A percentile compares a stretch with the other conserved stretches of the same genome.
Evolutionary conservation across 2,797 vertebrate genomes (phyloP).

Genomic region (Fistularia commersonii): DNA sequence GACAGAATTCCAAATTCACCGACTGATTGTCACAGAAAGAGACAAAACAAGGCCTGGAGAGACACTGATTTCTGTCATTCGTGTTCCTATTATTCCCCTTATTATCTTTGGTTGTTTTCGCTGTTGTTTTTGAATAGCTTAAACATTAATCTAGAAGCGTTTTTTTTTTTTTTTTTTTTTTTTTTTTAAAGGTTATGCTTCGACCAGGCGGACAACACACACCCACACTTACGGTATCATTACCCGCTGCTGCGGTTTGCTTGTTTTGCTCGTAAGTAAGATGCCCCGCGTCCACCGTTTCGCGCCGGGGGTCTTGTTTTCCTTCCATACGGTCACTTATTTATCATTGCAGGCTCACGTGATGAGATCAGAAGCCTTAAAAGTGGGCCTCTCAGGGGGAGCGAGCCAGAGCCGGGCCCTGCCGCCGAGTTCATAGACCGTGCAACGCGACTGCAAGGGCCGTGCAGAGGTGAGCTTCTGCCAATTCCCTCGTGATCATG

Average conservation of each 20-base stretch:
- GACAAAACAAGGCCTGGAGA: not conserved
- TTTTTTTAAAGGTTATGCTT: no score
- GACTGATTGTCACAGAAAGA: not conserved
- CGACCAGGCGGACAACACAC: no score
- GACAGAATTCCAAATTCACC: not conserved
- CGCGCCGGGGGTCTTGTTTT: not conserved
- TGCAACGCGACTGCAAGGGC: conserved; percentile 11
- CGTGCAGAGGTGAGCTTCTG: conserved; percentile 36
- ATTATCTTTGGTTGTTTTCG: not conserved
- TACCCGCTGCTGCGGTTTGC: no score
- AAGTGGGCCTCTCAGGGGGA: conserved; percentile 22
- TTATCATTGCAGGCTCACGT: conserved; percentile 33
- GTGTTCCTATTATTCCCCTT: not conserved
- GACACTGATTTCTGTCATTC: not conserved
- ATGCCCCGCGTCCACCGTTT: not conserved
- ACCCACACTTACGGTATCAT: no score
- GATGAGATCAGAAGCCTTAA: conserved; percentile 57
- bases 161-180: not conserved
- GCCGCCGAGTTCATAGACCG: conserved; percentile 13
- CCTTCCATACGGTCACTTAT: conserved; percentile 20
- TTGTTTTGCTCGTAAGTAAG: not conserved
- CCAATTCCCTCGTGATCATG: not conserved
- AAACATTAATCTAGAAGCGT: no score
- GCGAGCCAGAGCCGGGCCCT: conserved; percentile 14
- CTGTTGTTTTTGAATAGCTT: not conserved